Percentiles rank a stretch among this genome's conserved stretches.
Conservation (phyloP, 2,888 invertebrate genomes). For the Aspidapion aeneum region DNA sequence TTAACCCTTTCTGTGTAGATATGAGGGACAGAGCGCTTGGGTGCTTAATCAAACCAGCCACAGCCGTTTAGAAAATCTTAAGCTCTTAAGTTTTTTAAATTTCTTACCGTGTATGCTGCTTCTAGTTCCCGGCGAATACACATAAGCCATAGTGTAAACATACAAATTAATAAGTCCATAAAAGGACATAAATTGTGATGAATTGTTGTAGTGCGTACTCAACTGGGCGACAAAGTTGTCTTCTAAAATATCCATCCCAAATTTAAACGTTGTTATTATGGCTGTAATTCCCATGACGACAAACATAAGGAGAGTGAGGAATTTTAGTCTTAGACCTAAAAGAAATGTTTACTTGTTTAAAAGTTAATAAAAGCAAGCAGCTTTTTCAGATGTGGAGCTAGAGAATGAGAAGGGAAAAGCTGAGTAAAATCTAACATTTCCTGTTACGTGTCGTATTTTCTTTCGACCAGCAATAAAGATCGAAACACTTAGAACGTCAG, state of each 20-base stretch:
- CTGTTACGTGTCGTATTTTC: not conserved
- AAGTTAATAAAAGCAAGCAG: conserved; percentile 13
- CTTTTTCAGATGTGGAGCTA: too few relatives aligned
- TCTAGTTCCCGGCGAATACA: conserved; percentile 79
- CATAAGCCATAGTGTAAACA: conserved; percentile 89
- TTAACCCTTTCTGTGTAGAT: too few relatives aligned
- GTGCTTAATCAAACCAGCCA: too few relatives aligned
- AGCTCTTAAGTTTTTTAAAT: too few relatives aligned
- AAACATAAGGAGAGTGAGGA: conserved; percentile 81
- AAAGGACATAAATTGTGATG: conserved; percentile 93
- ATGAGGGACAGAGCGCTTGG: too few relatives aligned
- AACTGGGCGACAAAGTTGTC: conserved; percentile 92
- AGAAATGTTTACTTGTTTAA: too few relatives aligned
- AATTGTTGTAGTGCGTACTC: conserved; percentile 83
- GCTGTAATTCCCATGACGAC: conserved; percentile 74
- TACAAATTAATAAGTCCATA: conserved; percentile 94
- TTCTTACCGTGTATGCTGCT: conserved; percentile 78
- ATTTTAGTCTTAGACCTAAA: conserved; percentile 87
- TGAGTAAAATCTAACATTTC: not conserved
- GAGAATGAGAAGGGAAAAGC: too few relatives aligned
- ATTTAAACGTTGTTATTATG: conserved; percentile 73
- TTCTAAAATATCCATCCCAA: conserved; percentile 86
- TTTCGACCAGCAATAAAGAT: not conserved
- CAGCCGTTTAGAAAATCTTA: too few relatives aligned
- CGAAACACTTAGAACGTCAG: too few relatives aligned